These are phyloP conservation scores for Taeniopygia guttata DNA, from an alignment of 2,797 vertebrate species.

Conservation along the genomic window DNA sequence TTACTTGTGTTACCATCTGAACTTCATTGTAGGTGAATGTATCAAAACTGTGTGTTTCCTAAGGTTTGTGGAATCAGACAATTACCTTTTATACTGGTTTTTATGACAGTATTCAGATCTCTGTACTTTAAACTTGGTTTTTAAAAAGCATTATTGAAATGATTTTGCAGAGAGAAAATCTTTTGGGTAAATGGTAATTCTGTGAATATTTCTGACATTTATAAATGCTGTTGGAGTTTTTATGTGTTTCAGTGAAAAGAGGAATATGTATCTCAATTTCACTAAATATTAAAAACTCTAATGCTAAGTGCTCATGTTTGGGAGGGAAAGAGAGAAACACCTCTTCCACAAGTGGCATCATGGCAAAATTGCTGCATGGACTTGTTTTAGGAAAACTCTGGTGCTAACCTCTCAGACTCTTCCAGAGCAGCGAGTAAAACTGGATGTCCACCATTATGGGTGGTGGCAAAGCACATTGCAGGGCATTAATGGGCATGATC, in stretches of 20 bases:
- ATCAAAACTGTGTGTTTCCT: not conserved
- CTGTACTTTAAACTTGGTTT: not conserved
- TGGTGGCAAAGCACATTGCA: not conserved
- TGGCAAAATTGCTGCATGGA: not conserved
- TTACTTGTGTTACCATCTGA: not conserved
- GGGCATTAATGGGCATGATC: accelerated
- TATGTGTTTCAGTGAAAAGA: not conserved
- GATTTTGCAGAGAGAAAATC: not conserved
- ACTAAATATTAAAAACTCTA: not conserved
- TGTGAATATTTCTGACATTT: not conserved
- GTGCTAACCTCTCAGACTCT: not conserved
- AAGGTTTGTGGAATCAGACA: not conserved
- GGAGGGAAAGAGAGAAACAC: not conserved
- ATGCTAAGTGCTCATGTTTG: not conserved
- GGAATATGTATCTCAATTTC: not conserved
- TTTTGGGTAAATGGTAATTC: not conserved
- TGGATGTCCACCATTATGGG: accelerated
- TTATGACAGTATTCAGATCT: not conserved
- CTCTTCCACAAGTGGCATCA: not conserved
- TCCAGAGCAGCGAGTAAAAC: not conserved
- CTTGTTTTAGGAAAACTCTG: not conserved
- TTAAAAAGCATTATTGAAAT: not conserved
- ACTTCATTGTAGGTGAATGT: not conserved
- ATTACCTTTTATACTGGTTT: not conserved
- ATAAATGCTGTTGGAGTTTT: not conserved